Conservation (phyloP, 2,113 vertebrate genomes). For the Numida meleagris region DNA sequence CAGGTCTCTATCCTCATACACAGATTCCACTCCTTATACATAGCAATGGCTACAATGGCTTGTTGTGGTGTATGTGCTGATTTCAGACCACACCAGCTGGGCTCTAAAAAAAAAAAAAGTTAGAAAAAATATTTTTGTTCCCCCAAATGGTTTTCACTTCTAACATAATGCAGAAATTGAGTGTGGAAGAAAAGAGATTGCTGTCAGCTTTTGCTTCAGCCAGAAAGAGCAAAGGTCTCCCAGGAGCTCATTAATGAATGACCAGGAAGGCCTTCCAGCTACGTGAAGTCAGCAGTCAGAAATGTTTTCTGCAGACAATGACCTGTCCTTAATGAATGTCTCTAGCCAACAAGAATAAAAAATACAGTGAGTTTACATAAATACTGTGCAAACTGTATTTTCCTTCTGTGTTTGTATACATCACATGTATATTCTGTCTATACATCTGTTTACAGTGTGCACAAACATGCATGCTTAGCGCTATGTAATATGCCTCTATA, state of each 20-base stretch:
- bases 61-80: not conserved
- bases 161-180: not conserved
- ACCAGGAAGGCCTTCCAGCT: conserved; percentile 3
- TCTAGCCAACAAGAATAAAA: not conserved
- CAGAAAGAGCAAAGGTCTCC: not conserved
- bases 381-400: not conserved
- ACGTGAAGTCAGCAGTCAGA: not conserved
- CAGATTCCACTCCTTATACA: not conserved
- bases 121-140: not conserved
- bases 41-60: not conserved
- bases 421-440: not conserved
- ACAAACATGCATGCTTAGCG: not conserved
- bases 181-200: not conserved
- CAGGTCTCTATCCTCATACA: not conserved
- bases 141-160: not conserved
- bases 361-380: not conserved
- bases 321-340: not conserved
- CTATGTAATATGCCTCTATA: not conserved
- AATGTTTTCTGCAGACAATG: not conserved
- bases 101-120: not conserved
- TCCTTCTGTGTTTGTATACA: not conserved
- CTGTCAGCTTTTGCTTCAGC: not conserved
- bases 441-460: not conserved
- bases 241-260: conserved; percentile 18
- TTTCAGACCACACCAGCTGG: not conserved